Percentiles rank a stretch among this genome's conserved stretches.
These are phyloP conservation scores for Hydrotaea cyrtoneurina DNA, from an alignment of 2,888 invertebrate genomes.

Conservation along the genomic window DNA sequence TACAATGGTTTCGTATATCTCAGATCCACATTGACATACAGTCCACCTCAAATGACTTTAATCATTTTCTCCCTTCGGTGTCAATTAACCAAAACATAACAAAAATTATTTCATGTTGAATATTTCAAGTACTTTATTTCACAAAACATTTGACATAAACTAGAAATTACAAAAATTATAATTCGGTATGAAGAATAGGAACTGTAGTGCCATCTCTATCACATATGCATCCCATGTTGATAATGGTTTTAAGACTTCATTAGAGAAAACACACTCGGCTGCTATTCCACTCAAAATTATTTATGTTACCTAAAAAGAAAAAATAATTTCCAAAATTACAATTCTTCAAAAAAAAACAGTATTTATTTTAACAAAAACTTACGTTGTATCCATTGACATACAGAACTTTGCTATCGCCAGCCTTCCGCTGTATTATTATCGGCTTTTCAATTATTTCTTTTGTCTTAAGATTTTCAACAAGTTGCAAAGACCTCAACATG, in stretches of 20 bases:
- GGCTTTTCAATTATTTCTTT: not conserved
- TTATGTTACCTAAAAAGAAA: not conserved
- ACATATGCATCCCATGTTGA: conserved; percentile 41
- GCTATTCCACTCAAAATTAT: not conserved
- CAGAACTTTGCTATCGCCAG: not conserved
- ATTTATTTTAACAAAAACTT: not conserved
- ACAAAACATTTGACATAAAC: not conserved
- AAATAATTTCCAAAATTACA: not conserved
- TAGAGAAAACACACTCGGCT: not conserved
- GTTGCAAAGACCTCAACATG: conserved; percentile 16
- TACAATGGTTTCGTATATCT: too few relatives aligned
- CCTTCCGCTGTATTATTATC: not conserved
- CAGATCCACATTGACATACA: too few relatives aligned
- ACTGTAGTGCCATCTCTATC: conserved; percentile 29
- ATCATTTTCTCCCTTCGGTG: too few relatives aligned
- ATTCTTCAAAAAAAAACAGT: not conserved
- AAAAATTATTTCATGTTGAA: too few relatives aligned
- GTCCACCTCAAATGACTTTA: too few relatives aligned
- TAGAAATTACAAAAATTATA: not conserved
- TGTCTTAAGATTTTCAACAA: conserved; percentile 32
- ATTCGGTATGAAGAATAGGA: conserved; percentile 21
- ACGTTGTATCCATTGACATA: not conserved
- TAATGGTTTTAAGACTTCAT: not conserved
- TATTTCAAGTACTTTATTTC: not conserved
- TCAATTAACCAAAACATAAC: too few relatives aligned